Evolutionary conservation across 2,797 vertebrate genomes (phyloP), one percentile per base, ranked within the genome.

Genomic region (Tolypeutes matacus): DNA sequence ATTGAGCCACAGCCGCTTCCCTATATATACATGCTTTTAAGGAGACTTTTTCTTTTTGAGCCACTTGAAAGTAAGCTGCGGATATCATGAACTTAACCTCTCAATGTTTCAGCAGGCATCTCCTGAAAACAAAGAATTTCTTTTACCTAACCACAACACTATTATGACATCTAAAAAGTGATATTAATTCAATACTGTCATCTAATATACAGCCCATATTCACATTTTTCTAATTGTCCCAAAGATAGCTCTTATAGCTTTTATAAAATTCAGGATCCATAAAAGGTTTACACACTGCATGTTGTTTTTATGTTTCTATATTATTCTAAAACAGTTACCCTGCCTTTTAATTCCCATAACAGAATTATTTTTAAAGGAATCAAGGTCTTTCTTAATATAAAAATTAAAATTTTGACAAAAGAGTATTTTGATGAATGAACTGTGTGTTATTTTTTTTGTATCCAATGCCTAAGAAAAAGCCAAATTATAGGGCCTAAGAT

Each of bases 61-160:
- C 51, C 39, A 60, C 60, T 81, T 65, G 77, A 93, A 76, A 76
- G 20, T 64, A 88, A 84, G 51, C 82, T 81, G 46, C 27, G 62
- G 36, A 34, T 86, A 70, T 60, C 31, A 36, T 58, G 58, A 75
- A 49, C 39, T 62, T 89, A 31, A 36, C 10, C 29, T 34, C 62
- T 53, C 65, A 67, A 42, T 83, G 21, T 82, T 76, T 86, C 42
- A 62, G 18, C 34, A 70, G 7, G 5, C 15, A 83, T 70, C 53
- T 84, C 69, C 67, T 90, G 76, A 42, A 95, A 27, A 90, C 65
- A 87, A 94, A 15, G 29, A 70, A 76, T 85, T 85, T 65, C 27
- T 65, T 46, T 15, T 15, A 56, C 17, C 42, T 31, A 81, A 34
- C 69, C 42, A 82, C 14, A 62, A 58, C 75, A 62, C 8, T 1